Evolutionary conservation across 2,797 vertebrate genomes (phyloP).

Genomic region (Apodemus agrarius): DNA sequence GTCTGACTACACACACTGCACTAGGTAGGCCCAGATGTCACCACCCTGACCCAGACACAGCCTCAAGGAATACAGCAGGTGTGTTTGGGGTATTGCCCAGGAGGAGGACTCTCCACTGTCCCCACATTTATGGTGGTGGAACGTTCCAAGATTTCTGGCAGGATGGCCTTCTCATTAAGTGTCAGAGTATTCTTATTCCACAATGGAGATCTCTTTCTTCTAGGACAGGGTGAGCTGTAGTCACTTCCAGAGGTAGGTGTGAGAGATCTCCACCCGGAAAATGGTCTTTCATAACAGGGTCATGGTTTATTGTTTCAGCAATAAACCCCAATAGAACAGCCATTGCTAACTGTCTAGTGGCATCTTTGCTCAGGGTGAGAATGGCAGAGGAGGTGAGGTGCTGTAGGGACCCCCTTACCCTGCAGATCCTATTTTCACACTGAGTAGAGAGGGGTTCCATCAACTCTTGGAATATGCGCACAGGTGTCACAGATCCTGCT

Average conservation of each 20-base stretch:
- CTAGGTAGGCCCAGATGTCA: too few species aligned
- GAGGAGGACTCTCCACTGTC: too few species aligned
- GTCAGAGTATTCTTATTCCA: not conserved
- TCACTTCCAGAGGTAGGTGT: not conserved
- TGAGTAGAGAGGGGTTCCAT: too few species aligned
- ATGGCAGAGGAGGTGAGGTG: not conserved
- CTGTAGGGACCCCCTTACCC: too few species aligned
- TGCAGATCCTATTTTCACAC: too few species aligned
- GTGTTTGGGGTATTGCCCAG: too few species aligned
- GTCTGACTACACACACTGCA: too few species aligned
- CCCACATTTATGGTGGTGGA: too few species aligned
- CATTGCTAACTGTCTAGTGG: not conserved
- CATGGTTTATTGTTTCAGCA: not conserved
- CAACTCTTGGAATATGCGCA: too few species aligned
- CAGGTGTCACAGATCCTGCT: too few species aligned
- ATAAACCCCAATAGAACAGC: not conserved
- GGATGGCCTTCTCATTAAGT: not conserved
- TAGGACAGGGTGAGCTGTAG: not conserved
- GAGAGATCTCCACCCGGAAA: not conserved
- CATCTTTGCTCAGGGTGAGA: not conserved
- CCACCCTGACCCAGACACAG: too few species aligned
- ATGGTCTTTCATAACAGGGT: not conserved
- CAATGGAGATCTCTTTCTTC: not conserved
- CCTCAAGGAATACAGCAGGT: too few species aligned
- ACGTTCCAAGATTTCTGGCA: not conserved